Conservation (phyloP, 2,888 invertebrate genomes). For the Balanococcus diminutus region DNA sequence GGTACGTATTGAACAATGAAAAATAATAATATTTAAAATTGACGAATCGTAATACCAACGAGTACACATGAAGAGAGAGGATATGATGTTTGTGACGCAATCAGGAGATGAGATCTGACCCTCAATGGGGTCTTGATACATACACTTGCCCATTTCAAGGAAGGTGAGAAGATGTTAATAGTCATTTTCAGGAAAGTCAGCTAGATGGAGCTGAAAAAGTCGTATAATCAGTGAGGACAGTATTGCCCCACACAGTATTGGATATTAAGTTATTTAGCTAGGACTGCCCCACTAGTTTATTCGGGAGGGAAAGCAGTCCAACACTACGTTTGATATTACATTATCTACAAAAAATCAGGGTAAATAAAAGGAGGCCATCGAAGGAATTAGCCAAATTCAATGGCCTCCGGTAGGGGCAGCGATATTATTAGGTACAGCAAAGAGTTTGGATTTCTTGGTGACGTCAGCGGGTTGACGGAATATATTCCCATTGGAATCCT, state of each 20-base stretch:
- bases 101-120: background rate
- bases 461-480: conserved; percentile 46
- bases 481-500: conserved; percentile 19
- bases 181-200: background rate
- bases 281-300: too few species aligned
- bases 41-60: background rate
- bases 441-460: conserved; percentile 43
- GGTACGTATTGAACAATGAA: background rate
- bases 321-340: too few species aligned
- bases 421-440: conserved; percentile 10
- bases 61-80: background rate
- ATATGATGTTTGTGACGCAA: background rate
- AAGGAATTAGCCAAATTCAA: conserved; percentile 15
- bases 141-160: background rate
- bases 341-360: too few species aligned
- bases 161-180: background rate
- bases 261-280: too few species aligned
- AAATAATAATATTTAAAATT: background rate
- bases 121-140: background rate
- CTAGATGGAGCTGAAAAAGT: background rate
- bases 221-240: background rate
- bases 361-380: too few species aligned
- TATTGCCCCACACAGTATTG: too few species aligned
- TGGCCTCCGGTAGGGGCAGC: conserved; percentile 42
- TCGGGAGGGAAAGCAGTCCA: too few species aligned